These are phyloP conservation scores for Diadegma fenestrale DNA, from an alignment of 2,888 invertebrate species.

Conservation along the genomic window DNA sequence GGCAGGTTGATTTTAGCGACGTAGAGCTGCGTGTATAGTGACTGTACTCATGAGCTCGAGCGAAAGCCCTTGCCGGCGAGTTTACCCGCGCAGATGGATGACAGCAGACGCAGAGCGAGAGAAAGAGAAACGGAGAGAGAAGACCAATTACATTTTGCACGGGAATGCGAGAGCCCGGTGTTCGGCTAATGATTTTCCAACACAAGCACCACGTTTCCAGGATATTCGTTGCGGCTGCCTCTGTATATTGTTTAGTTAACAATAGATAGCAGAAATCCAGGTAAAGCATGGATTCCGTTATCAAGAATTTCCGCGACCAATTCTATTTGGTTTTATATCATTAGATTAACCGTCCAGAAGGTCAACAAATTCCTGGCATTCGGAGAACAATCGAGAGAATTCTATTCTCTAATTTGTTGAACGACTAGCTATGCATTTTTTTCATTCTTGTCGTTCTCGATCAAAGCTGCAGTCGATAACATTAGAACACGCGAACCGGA, in stretches of 20 bases:
- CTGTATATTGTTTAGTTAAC: too few species aligned
- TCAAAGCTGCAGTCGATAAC: background rate
- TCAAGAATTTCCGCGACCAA: background rate
- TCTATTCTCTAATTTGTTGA: background rate
- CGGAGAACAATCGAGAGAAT: too few species aligned
- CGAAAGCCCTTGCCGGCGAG: background rate
- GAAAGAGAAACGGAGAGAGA: constrained; percentile 33
- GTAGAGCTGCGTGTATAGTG: constrained; percentile 9
- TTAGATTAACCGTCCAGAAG: background rate
- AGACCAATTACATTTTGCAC: constrained; percentile 52
- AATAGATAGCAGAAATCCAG: background rate
- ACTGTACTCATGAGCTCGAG: background rate
- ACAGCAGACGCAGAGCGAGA: constrained; percentile 10
- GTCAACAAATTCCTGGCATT: background rate
- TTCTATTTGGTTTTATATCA: background rate
- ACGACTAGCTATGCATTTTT: background rate
- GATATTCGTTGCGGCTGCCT: background rate
- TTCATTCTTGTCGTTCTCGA: background rate
- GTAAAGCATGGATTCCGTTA: background rate
- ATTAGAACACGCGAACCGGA: background rate
- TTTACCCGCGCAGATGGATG: background rate
- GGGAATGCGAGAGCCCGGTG: constrained; percentile 4
- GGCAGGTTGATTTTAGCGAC: constrained; percentile 15
- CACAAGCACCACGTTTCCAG: background rate
- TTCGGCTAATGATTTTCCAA: constrained; percentile 54